These are phyloP conservation scores for Paralichthys olivaceus DNA, from an alignment of 2,113 vertebrate genomes.

Conservation along the genomic window DNA sequence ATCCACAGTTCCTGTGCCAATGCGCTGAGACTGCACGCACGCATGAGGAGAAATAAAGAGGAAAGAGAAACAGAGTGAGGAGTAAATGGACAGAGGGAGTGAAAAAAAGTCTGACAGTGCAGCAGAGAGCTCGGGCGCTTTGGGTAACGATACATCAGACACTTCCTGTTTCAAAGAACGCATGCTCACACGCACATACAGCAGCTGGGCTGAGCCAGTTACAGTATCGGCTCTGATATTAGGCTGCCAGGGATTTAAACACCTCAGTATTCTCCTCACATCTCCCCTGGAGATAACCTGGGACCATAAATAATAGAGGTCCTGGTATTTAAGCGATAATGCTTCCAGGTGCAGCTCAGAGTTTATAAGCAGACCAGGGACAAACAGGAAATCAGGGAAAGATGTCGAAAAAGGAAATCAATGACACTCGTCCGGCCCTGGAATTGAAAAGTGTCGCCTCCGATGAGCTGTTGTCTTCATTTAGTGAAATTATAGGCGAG, in stretches of 20 bases:
- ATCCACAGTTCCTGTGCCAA: conserved; percentile 65
- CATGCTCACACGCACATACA: not conserved
- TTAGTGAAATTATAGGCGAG: conserved; percentile 31
- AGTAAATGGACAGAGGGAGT: not conserved
- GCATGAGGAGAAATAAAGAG: conserved; percentile 5
- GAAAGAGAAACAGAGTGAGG: not conserved
- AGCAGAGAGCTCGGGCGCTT: conserved; percentile 21
- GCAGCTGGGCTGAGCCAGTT: conserved; percentile 45
- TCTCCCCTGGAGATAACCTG: conserved; percentile 29
- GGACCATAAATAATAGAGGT: conserved; percentile 29
- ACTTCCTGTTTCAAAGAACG: conserved; percentile 57
- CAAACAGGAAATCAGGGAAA: conserved; percentile 26
- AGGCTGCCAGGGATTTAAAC: conserved; percentile 38
- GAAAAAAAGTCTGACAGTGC: conserved; percentile 12
- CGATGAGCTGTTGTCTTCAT: conserved; percentile 41
- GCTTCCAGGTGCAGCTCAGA: conserved; percentile 17
- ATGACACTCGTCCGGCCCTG: conserved; percentile 37
- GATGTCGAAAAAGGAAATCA: conserved; percentile 37
- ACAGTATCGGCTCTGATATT: conserved; percentile 42
- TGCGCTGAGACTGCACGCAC: conserved; percentile 49
- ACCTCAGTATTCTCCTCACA: conserved; percentile 29
- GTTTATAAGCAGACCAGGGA: conserved; percentile 3
- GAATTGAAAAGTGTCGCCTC: conserved; percentile 52
- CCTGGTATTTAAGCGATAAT: conserved; percentile 30
- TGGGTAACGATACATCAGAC: conserved; percentile 38